phyloP scores from a whole-genome alignment of 2,797 vertebrate genomes.

The Notamacropus eugenii region DNA sequence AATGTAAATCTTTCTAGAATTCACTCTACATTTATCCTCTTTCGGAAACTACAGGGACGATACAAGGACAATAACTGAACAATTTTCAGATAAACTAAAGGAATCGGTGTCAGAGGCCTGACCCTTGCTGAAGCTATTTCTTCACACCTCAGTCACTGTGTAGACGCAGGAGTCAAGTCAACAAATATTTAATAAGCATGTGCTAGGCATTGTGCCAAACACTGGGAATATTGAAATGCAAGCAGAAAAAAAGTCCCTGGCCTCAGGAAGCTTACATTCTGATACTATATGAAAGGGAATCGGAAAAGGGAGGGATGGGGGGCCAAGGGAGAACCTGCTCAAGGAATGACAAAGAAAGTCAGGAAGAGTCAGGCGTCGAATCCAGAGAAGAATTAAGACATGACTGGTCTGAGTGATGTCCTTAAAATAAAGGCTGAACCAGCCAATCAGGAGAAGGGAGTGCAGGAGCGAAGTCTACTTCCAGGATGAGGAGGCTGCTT shows the following conservation, averaged over 20 bases:
- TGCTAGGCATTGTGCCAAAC: not conserved
- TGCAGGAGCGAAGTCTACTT: not conserved
- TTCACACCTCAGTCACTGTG: not conserved
- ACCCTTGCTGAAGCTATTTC: not conserved
- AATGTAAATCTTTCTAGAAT: not conserved
- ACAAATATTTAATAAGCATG: not conserved
- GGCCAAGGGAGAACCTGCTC: not conserved
- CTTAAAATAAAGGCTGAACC: not conserved
- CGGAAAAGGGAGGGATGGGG: not conserved
- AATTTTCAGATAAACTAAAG: not conserved
- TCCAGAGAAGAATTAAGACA: not conserved
- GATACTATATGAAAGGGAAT: not conserved
- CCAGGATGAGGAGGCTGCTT: not conserved
- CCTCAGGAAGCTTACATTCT: not conserved
- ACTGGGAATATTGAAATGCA: not conserved
- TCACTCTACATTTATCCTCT: not conserved
- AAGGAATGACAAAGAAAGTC: not conserved
- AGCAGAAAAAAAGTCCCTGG: not conserved
- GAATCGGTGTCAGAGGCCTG: not conserved
- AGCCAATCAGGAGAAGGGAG: no score
- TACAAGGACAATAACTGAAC: not conserved
- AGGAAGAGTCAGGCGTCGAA: not conserved
- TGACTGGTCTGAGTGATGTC: not conserved
- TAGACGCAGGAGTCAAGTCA: not conserved
- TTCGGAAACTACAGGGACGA: slow-evolving; percentile 28